These are phyloP conservation scores for Tryphoninae sp. DNA, from an alignment of 2,888 invertebrate genomes.

Conservation along the genomic window DNA sequence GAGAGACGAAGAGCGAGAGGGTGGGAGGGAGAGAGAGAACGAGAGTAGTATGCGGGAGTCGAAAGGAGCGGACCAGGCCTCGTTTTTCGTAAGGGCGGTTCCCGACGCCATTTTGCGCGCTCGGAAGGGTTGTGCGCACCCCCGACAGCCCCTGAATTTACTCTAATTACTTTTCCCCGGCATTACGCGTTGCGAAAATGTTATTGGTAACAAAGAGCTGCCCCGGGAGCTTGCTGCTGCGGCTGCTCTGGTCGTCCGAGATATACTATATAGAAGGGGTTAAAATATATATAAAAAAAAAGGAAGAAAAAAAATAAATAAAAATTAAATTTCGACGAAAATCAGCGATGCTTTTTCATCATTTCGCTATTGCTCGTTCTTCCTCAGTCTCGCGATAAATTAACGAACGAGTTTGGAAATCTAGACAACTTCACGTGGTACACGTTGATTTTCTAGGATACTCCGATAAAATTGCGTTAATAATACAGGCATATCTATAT, in stretches of 20 bases:
- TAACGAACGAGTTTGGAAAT: constrained; percentile 35
- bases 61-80: constrained; percentile 62
- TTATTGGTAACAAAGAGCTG: constrained; percentile 78
- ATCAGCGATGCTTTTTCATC: constrained; percentile 57
- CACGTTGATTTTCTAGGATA: not conserved
- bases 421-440: constrained; percentile 2
- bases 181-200: constrained; percentile 76
- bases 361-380: constrained; percentile 21
- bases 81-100: constrained; percentile 78
- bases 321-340: constrained; percentile 51
- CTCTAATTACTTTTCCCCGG: constrained; percentile 79
- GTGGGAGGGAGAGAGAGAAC: constrained; percentile 41
- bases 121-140: constrained; percentile 74
- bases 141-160: constrained; percentile 76
- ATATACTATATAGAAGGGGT: constrained; percentile 30
- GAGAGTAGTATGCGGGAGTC: constrained; percentile 48
- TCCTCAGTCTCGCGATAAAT: constrained; percentile 29
- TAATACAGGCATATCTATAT: too few species aligned
- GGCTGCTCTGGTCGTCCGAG: constrained; percentile 38
- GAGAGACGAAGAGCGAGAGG: constrained; percentile 57
- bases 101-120: constrained; percentile 78
- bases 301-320: not conserved
- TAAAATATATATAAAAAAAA: constrained; percentile 2
- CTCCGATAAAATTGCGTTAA: not conserved
- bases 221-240: constrained; percentile 64